Conservation (phyloP, 2,888 invertebrate species). For the Euproctis similis region DNA sequence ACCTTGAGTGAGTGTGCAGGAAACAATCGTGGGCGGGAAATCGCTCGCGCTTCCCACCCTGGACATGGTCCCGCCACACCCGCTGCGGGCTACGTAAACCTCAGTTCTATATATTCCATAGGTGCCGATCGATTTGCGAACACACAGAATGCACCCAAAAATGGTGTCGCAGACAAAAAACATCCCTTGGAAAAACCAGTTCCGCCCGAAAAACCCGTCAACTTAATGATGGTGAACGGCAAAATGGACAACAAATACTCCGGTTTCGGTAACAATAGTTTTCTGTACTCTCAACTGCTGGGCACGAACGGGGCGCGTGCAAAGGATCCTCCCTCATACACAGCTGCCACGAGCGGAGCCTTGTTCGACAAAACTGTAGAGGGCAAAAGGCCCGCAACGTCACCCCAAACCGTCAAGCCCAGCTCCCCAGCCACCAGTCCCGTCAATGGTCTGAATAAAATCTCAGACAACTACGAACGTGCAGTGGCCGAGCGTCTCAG, state of each 20-base stretch:
- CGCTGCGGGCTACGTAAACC: conserved; percentile 53
- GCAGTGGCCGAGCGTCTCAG: conserved; percentile 63
- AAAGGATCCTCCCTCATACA: conserved; percentile 61
- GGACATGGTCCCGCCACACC: conserved; percentile 25
- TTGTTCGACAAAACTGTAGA: conserved; percentile 43
- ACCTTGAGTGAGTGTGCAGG: conserved; percentile 51
- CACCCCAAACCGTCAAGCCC: conserved; percentile 36
- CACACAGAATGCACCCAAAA: conserved; percentile 27
- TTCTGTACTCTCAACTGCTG: conserved; percentile 61
- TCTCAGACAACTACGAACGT: conserved; percentile 68
- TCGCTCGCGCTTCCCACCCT: conserved; percentile 13
- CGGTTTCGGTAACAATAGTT: conserved; percentile 63
- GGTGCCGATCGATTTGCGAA: conserved; percentile 49
- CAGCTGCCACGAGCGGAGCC: conserved; percentile 50
- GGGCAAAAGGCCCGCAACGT: conserved; percentile 28
- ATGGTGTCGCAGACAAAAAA: conserved; percentile 48
- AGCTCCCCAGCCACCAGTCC: conserved; percentile 54
- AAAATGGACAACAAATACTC: conserved; percentile 61
- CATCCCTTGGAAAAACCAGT: conserved; percentile 53
- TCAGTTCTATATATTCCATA: conserved; percentile 65
- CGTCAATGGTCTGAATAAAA: conserved; percentile 63
- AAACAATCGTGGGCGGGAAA: conserved; percentile 3
- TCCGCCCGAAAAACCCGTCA: conserved; percentile 68
- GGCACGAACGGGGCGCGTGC: conserved; percentile 46
- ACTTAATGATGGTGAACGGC: conserved; percentile 66